A percentile compares a stretch with the other conserved stretches of the same genome.
Conservation (phyloP, 2,797 vertebrate genomes). For the Spatula clypeata region DNA sequence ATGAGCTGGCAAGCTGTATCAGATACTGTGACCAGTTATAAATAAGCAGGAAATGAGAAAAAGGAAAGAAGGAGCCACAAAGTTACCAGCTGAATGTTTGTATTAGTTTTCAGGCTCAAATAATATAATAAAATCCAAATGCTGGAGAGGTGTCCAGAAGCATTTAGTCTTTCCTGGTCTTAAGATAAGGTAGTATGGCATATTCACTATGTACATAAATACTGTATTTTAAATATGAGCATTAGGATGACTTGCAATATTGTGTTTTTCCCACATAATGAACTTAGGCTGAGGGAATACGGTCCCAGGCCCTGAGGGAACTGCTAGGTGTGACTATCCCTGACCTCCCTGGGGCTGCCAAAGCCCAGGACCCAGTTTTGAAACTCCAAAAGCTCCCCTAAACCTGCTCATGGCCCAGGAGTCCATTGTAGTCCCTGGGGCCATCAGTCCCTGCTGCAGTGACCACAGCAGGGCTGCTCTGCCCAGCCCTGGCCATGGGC, state of each 20-base stretch:
- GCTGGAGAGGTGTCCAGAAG: neutral
- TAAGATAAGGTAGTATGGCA: neutral
- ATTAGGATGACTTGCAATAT: neutral
- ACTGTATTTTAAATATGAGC: neutral
- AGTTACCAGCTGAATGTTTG: neutral
- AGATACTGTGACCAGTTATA: neutral
- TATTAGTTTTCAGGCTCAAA: neutral
- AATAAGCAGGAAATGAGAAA: slow-evolving; percentile 15
- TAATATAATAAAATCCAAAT: neutral
- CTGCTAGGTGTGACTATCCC: neutral
- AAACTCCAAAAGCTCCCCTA: neutral
- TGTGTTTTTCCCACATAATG: neutral
- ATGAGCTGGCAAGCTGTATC: neutral
- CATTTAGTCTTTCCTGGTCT: neutral
- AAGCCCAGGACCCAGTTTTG: neutral
- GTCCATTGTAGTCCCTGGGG: neutral
- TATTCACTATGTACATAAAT: neutral
- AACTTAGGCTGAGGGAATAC: rapidly evolving
- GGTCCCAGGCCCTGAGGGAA: rapidly evolving
- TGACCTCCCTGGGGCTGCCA: neutral
- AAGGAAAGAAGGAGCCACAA: neutral
- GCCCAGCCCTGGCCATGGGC: neutral
- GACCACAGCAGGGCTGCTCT: neutral
- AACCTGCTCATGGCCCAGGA: neutral
- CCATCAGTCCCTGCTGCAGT: neutral